Percentiles rank a stretch among this genome's conserved stretches.
phyloP scores from a whole-genome alignment of 2,113 vertebrate species.

The Peucedramus taeniatus region DNA sequence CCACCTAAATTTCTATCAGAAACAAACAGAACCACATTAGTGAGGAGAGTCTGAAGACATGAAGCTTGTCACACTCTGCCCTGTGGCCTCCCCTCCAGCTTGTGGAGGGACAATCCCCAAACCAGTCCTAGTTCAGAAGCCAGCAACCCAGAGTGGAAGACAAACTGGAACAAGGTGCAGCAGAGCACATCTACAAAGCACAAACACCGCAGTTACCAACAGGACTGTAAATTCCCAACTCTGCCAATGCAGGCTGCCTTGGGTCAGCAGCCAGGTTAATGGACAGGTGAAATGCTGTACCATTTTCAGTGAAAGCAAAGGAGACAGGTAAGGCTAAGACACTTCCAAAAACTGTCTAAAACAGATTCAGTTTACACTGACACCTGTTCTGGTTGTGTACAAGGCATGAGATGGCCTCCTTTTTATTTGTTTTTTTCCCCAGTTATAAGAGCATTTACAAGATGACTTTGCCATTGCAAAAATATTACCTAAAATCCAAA shows the following conservation, averaged over 20 bases:
- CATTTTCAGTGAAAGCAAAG: background rate
- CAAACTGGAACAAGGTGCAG: background rate
- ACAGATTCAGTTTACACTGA: background rate
- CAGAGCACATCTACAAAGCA: background rate
- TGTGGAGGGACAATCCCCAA: background rate
- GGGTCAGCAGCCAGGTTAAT: background rate
- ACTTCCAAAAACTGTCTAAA: background rate
- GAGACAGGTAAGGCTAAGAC: background rate
- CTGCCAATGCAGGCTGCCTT: background rate
- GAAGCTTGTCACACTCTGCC: background rate
- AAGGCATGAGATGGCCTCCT: background rate
- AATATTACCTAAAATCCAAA: background rate
- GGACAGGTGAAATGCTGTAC: background rate
- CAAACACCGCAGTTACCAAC: background rate
- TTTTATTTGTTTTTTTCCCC: rapidly evolving
- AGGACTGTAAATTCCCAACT: background rate
- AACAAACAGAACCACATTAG: background rate
- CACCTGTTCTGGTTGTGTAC: background rate
- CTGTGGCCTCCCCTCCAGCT: background rate
- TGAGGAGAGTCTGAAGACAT: background rate
- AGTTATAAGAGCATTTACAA: background rate
- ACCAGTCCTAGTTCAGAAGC: background rate
- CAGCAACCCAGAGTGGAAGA: background rate
- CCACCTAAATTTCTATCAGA: background rate
- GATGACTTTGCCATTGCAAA: background rate